phyloP scores from a whole-genome alignment of 1,140 invertebrate genomes.

The Andricus grossulariae region DNA sequence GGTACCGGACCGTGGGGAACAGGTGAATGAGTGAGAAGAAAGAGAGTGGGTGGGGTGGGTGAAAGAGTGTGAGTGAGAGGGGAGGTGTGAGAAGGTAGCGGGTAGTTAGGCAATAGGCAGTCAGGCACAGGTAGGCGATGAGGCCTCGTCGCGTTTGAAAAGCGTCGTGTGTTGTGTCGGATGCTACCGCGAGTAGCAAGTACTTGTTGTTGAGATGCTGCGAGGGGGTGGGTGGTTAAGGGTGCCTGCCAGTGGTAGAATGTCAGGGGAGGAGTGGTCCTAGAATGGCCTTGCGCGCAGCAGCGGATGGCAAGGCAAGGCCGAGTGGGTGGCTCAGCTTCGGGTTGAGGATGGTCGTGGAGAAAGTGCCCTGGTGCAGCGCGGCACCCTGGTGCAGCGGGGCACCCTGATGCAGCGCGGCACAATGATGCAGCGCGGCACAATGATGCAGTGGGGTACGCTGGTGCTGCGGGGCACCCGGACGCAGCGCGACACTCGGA shows the following conservation, averaged over 20 bases:
- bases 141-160: constrained; percentile 36
- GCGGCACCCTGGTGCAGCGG: too few species aligned
- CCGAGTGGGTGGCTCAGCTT: constrained; percentile 39
- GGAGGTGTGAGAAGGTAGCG: constrained; percentile 34
- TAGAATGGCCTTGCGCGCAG: constrained; percentile 63
- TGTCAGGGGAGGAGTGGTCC: constrained; percentile 45
- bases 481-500: too few species aligned
- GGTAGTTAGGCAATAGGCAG: constrained; percentile 34
- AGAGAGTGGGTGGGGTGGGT: constrained; percentile 8
- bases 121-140: constrained; percentile 30
- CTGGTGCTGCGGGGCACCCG: too few species aligned
- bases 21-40: not conserved
- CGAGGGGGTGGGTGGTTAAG: constrained; percentile 49
- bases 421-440: too few species aligned
- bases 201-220: constrained; percentile 75
- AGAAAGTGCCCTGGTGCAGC: too few species aligned
- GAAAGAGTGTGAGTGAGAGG: not conserved
- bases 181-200: constrained; percentile 70
- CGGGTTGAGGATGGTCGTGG: not conserved
- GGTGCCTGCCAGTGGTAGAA: constrained; percentile 39
- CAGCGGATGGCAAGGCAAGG: constrained; percentile 36
- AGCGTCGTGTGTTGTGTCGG: constrained; percentile 72
- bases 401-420: too few species aligned
- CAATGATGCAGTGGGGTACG: too few species aligned
- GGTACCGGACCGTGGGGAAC: not conserved